Evolutionary conservation across 92 coral and sea anemone species (phyloP), one percentile per base, ranked within the genome.

Genomic region (Porites divaricata): DNA sequence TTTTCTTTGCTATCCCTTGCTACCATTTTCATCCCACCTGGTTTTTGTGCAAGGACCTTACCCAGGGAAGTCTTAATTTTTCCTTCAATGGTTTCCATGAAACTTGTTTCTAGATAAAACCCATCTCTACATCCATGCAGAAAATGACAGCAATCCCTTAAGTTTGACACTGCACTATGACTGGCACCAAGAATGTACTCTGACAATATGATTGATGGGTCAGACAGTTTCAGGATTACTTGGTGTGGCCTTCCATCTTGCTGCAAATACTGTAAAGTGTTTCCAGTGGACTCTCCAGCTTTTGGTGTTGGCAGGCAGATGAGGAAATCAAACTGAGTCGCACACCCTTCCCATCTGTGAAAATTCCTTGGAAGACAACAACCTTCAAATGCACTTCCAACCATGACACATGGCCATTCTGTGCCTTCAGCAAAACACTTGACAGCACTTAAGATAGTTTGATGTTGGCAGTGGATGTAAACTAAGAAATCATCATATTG

Each of bases 361-460:
- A 70, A 14, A 17, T 81, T 20, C 25, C 62, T 70, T 70, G 85
- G 85, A 57, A 81, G 70, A 49, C 58, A 70, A 49, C 85, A 81
- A 15, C 85, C 85, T 56, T 81, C 85, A 58, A 81, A 71, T 71
- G 70, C 85, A 81, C 85, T 81, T 17, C 85, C 85, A 71, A 57
- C 52, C 62, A 81, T 56, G 1, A 70, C 70, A 70, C 85, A 80
- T 20, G 83, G 73, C 28, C 50, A 52, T 8, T 71, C 85, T 54
- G 78, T 35, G 22, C 61, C 70, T 16, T 54, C 22, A 7, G 48
- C 65, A 81, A 81, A 81, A 20, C 69, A 16, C 59, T 71, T 71
- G 61, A 70, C 77, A 28, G 85, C 54, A 57, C 78, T 72, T 48
- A 81, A 41, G 50, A 70, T 57, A 56, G 78, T 81, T 58, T 70